Base-by-base conservation (phyloP, 2,113 vertebrate species). In the Oenanthe melanoleuca region DNA sequence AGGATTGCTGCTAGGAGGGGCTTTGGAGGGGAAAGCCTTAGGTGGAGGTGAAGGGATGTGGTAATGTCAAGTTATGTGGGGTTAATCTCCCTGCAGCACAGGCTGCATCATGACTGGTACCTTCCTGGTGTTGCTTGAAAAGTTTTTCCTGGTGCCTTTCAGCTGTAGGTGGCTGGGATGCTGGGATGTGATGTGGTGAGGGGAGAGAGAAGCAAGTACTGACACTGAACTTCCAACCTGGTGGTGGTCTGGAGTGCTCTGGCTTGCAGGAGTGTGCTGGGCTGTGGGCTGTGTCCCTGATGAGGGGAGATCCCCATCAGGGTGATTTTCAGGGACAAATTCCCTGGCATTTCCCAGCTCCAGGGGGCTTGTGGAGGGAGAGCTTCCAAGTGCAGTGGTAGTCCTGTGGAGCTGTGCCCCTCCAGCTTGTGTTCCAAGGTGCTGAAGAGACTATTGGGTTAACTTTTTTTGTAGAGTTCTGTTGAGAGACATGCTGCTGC, bases 191-290 rank as follows among this genome's bases (percentile, higher is more conserved):
- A 25, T 11, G 40, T 6, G 5, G 23, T 5, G 6, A 64, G 24
- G 33, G 52, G 67, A 59, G 63, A 37, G 47, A 37, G 2, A 3
- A 45, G 22, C 1, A 3, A 0, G 3, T 14, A 9, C 45, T 6
- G 7, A 20, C 0, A 4, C 22, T 31, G 80, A n/a, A 15, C 40
- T 86, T 69, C 44, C 56, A 56, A 2, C 33, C 28, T 0, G 3
- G 15, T 8, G 4, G 11, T n/a, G 44, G 19, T 52, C 22, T 77
- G 64, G 5, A 0, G 0, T 5, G 12, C 38, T 75, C 34, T 0
- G 0, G 19, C 52, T 3, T 26, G 21, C 5, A 4, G 25, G 7
- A 79, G 8, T 8, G 1, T 38, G 13, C 40, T 42, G 50, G 37
- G 15, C 40, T 3, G 5, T 13, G 5, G 9, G 11, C 11, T 21